Evolutionary conservation across 2,888 invertebrate species (phyloP), one percentile per base, ranked within the genome.

Genomic region (Dysmachus trigonus): DNA sequence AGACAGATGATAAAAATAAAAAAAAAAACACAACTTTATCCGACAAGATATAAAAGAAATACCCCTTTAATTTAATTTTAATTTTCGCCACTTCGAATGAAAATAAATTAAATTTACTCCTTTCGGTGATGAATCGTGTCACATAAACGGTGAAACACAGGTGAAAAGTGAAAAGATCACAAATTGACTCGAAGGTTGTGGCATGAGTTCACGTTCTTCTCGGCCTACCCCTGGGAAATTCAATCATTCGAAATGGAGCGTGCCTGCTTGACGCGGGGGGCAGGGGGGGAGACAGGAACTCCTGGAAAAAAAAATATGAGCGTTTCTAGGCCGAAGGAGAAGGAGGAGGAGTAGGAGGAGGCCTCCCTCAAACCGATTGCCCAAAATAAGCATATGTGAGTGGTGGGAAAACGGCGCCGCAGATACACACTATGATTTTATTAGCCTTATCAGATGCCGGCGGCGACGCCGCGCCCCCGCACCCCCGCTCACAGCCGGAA

Each of bases 351-450:
- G n/a, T n/a, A n/a, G n/a, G n/a, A n/a, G n/a, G n/a, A n/a, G n/a
- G n/a, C n/a, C n/a, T n/a, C n/a, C 18, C 47, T n/a, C 62, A 27
- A 10, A 62, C 18, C 62, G 27, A 2, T 27, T 62, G 62, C 18
- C 27, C 62, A 13, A 62, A n/a, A 62, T 22, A 62, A 62, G 62
- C 47, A 47, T 62, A 62, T 27, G 18, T 22, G 62, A 8, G 27
- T 62, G 27, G 62, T 62, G 10, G 10, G 47, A 47, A 47, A 62
- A 18, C 62, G 62, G 13, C 18, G 62, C 62, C 77, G 47, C 77
- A 77, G 13, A 77, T 77, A 77, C 47, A 77, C 18, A 77, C 22
- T 77, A 77, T 47, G 47, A 77, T 77, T 77, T 77, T 77, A 77
- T 77, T 77, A 47, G 77, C 47, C 77, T 77, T 77, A 77, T 77